Conservation (phyloP, 2,888 invertebrate species). For the Cremastinae sp. region DNA sequence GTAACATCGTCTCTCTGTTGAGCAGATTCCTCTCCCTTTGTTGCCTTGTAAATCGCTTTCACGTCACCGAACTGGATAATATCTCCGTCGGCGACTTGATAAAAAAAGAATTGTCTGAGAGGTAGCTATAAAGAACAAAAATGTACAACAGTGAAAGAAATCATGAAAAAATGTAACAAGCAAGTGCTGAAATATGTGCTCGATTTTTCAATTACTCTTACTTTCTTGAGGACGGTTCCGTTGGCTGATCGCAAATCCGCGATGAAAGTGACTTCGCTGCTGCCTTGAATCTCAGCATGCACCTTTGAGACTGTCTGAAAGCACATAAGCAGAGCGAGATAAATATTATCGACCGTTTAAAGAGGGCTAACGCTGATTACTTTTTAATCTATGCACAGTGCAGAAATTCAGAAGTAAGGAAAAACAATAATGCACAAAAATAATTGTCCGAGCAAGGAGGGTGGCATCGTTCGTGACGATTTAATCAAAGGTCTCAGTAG, state of each 20-base stretch:
- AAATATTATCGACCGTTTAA: not conserved
- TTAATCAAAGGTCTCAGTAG: not conserved
- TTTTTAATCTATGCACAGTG: not conserved
- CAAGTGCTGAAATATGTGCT: not conserved
- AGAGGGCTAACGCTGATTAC: not conserved
- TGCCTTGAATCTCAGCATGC: conserved; percentile 82
- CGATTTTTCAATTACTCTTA: conserved; percentile 66
- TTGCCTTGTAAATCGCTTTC: conserved; percentile 64
- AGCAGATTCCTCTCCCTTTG: not conserved
- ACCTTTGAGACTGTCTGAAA: conserved; percentile 81
- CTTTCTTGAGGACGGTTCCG: conserved; percentile 81
- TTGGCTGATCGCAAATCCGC: conserved; percentile 81
- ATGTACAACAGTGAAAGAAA: not conserved
- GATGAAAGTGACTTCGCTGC: conserved; percentile 76
- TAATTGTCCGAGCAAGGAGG: not conserved
- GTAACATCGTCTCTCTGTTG: conserved; percentile 24
- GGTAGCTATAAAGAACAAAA: conserved; percentile 66
- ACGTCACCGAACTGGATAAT: conserved; percentile 71
- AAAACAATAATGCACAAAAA: conserved; percentile 1
- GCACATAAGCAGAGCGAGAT: conserved; percentile 8
- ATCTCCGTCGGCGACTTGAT: conserved; percentile 73
- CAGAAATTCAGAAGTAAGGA: no score
- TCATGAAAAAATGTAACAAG: not conserved
- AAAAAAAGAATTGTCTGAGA: conserved; percentile 71
- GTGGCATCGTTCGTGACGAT: no score